Evolutionary conservation across 1,140 invertebrate genomes (phyloP).

Genomic region (Manduca sexta): DNA sequence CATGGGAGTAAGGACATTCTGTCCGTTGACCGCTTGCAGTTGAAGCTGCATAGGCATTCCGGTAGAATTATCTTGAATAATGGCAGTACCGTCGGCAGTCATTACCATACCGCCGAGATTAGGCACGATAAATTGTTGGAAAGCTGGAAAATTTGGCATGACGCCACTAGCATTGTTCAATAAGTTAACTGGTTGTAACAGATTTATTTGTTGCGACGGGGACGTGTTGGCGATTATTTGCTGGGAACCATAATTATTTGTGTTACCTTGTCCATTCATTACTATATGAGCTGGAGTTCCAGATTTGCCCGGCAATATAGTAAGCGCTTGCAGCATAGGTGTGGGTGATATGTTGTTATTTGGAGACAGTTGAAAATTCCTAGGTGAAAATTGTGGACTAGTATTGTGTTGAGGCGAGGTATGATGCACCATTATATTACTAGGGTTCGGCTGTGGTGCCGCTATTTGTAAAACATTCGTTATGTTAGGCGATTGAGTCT

Average conservation of each 20-base stretch:
- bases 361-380: slow-evolving; percentile 78
- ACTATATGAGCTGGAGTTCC: slow-evolving; percentile 80
- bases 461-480: slow-evolving; percentile 82
- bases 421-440: slow-evolving; percentile 63
- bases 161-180: slow-evolving; percentile 81
- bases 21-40: slow-evolving; percentile 85
- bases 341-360: slow-evolving; percentile 75
- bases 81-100: slow-evolving; percentile 81
- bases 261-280: slow-evolving; percentile 79
- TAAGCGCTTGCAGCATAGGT: slow-evolving; percentile 82
- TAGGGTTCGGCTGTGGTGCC: slow-evolving; percentile 75
- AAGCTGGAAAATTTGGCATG: slow-evolving; percentile 84
- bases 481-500: slow-evolving; percentile 79
- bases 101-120: slow-evolving; percentile 84
- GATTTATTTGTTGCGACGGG: slow-evolving; percentile 83
- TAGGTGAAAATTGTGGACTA: slow-evolving; percentile 76
- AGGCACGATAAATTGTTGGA: slow-evolving; percentile 88
- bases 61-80: slow-evolving; percentile 79
- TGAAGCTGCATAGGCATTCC: slow-evolving; percentile 82
- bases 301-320: slow-evolving; percentile 83
- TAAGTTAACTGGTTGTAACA: slow-evolving; percentile 85
- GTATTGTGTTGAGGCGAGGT: slow-evolving; percentile 71
- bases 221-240: slow-evolving; percentile 81
- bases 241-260: slow-evolving; percentile 77
- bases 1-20: slow-evolving; percentile 83